These are phyloP conservation scores for Heliconius eleuchia DNA, from an alignment of 1,140 invertebrate genomes.

Conservation along the genomic window DNA sequence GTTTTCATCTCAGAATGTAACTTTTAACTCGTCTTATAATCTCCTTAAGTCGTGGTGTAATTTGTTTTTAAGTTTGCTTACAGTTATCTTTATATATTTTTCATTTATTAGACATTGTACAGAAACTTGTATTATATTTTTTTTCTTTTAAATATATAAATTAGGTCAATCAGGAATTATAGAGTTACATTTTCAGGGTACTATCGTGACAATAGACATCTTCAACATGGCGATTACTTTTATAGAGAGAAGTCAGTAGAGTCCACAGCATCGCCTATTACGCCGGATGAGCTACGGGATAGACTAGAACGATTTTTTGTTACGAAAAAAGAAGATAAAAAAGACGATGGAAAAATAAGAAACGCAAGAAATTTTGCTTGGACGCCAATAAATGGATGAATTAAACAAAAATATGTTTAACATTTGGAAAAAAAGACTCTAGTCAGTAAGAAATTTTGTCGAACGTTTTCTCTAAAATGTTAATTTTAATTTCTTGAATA, in stretches of 20 bases:
- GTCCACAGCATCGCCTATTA: conserved; percentile 66
- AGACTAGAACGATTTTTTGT: conserved; percentile 72
- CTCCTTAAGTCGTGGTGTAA: too few species aligned
- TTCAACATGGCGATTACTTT: conserved; percentile 58
- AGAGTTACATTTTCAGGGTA: conserved; percentile 50
- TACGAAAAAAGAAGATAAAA: conserved; percentile 65
- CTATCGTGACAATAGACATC: conserved; percentile 54
- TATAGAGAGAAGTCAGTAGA: conserved; percentile 66
- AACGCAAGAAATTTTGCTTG: conserved; percentile 82
- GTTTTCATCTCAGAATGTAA: too few species aligned
- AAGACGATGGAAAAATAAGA: conserved; percentile 58
- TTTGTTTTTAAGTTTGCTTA: too few species aligned
- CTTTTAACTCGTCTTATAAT: too few species aligned
- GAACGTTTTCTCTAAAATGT: not conserved
- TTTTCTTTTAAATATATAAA: not conserved
- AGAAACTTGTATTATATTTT: not conserved
- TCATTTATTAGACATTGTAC: too few species aligned
- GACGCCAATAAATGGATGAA: conserved; percentile 64
- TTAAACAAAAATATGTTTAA: conserved; percentile 11
- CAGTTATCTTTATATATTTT: too few species aligned
- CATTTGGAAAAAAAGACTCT: not conserved
- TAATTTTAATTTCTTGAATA: not conserved
- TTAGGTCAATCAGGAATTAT: not conserved
- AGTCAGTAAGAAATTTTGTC: conserved; percentile 11
- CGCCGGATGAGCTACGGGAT: conserved; percentile 74